phyloP scores from a whole-genome alignment of 2,888 invertebrate genomes.

The Sinodicranocentrus sp. region DNA sequence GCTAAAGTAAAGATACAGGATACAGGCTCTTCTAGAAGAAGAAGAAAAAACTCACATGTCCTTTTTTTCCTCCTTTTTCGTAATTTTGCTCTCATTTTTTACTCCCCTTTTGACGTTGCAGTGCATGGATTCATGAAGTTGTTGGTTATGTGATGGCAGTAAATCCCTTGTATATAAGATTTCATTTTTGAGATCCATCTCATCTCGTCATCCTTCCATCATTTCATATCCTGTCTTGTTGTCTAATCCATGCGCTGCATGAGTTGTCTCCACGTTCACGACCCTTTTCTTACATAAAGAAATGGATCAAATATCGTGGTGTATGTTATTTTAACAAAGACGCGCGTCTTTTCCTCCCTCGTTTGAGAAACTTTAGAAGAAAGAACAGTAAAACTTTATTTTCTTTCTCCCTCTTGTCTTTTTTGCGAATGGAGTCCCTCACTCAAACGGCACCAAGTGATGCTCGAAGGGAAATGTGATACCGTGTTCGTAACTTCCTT shows the following conservation, averaged over 20 bases:
- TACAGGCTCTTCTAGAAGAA: slow-evolving; percentile 11
- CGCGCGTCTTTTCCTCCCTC: slow-evolving; percentile 15
- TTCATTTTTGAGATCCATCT: slow-evolving; percentile 63
- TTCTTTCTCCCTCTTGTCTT: slow-evolving; percentile 42
- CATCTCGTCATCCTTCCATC: slow-evolving; percentile 64
- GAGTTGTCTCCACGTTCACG: slow-evolving; percentile 50
- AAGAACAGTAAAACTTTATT: slow-evolving; percentile 45
- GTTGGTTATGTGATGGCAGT: slow-evolving; percentile 55
- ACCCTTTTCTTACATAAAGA: not conserved
- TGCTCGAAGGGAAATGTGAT: slow-evolving; percentile 28
- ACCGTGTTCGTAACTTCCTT: not conserved
- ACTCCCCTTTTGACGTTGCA: slow-evolving; percentile 26
- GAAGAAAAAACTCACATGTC: slow-evolving; percentile 19
- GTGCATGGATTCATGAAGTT: slow-evolving; percentile 32
- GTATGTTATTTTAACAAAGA: not conserved
- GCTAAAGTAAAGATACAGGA: slow-evolving; percentile 5
- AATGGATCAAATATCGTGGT: slow-evolving; percentile 47
- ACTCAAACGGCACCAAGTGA: slow-evolving; percentile 34
- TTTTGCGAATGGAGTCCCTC: not conserved
- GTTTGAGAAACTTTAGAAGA: slow-evolving; percentile 27
- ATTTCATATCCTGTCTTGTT: slow-evolving; percentile 62
- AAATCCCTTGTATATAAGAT: slow-evolving; percentile 62
- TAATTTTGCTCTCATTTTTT: slow-evolving; percentile 55
- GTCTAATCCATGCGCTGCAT: slow-evolving; percentile 63
- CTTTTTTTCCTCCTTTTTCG: slow-evolving; percentile 16